Conservation (phyloP, 2,113 vertebrate species). For the Heloderma charlesbogerti region DNA sequence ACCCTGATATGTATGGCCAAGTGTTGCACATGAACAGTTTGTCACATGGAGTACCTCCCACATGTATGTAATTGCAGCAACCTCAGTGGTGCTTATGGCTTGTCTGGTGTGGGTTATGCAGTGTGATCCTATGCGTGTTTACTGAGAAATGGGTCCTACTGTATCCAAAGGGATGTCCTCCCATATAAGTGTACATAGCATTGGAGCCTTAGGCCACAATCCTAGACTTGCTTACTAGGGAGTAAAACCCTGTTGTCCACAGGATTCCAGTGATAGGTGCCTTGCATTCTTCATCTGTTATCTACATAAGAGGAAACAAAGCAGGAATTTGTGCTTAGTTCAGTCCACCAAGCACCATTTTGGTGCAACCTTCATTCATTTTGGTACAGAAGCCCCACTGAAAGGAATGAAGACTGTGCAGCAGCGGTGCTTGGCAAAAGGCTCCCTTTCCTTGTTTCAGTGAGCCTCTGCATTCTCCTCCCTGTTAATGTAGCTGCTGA, state of each 20-base stretch:
- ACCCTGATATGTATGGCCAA: neutral
- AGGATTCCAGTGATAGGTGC: neutral
- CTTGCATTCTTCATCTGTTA: neutral
- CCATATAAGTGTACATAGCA: neutral
- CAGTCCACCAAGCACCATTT: neutral
- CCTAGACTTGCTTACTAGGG: neutral
- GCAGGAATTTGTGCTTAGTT: neutral
- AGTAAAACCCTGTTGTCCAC: neutral
- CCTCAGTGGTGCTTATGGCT: too few species aligned
- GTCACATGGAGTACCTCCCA: neutral
- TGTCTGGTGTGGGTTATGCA: neutral
- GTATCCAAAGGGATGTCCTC: too few species aligned
- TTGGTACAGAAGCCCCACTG: neutral
- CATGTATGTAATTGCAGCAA: neutral
- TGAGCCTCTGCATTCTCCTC: neutral
- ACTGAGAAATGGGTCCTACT: neutral
- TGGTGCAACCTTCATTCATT: neutral
- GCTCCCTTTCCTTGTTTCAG: neutral
- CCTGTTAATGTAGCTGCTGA: conserved; percentile 1
- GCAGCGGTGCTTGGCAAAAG: neutral
- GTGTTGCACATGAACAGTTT: neutral
- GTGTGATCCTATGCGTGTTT: neutral
- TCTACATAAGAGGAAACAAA: neutral
- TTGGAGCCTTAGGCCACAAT: neutral
- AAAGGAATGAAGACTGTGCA: neutral